Percentiles rank a stretch among this genome's conserved stretches.
phyloP scores from a whole-genome alignment of 2,888 invertebrate species.

The Apodemia mormo region DNA sequence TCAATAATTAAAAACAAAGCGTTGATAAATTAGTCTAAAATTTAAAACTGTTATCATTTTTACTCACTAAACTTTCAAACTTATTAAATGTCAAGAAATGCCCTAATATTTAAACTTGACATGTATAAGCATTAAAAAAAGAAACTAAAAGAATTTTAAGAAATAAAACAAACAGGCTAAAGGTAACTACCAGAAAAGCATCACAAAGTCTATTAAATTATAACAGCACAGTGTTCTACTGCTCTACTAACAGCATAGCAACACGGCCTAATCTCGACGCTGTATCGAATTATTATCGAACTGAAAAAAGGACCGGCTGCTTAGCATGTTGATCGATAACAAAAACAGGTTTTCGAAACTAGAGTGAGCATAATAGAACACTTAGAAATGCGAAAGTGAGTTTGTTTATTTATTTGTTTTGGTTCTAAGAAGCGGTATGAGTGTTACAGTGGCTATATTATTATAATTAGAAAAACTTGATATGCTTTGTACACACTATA shows the following conservation, averaged over 20 bases:
- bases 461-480: background rate
- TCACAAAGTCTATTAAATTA: constrained; percentile 66
- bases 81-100: background rate
- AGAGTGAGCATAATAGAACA: constrained; percentile 5
- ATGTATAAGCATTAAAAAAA: background rate
- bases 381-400: constrained; percentile 14
- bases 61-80: background rate
- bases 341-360: constrained; percentile 7
- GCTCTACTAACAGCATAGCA: constrained; percentile 67
- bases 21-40: no score
- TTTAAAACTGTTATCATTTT: no score
- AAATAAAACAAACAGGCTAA: constrained; percentile 58
- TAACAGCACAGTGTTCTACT: constrained; percentile 75
- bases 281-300: constrained; percentile 54
- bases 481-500: background rate
- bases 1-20: no score
- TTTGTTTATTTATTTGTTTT: background rate
- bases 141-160: background rate
- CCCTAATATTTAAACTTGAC: background rate
- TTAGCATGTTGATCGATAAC: background rate
- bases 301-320: constrained; percentile 6
- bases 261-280: constrained; percentile 54
- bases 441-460: background rate
- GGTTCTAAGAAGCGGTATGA: background rate
- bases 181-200: constrained; percentile 56